Evolutionary conservation across 2,113 vertebrate species (phyloP), one percentile per base, ranked within the genome.

Genomic region (Peromyscus leucopus): DNA sequence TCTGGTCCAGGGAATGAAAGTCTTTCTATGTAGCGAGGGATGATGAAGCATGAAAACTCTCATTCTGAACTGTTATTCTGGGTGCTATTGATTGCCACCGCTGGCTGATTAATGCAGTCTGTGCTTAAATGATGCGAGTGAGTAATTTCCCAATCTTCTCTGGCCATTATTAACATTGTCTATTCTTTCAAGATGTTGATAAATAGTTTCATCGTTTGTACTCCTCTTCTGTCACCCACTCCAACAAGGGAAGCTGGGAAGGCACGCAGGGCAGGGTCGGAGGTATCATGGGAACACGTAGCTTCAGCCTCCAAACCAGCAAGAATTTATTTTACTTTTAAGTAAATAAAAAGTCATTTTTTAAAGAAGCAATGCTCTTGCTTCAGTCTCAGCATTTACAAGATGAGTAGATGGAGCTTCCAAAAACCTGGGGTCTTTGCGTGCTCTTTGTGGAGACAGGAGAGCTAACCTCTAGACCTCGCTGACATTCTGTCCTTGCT

Each of bases 391-490:
- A 91, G 7, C 19, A 33, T 83, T 93, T 93, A 51, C 57, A 88
- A 83, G 61, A 82, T 31, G 15, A 90, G 12, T 7, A 13, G 96
- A 36, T 21, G 92, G 17, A 95, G 10, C 51, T 61, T 63, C 15
- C 4, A 4, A 42, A 93, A 78, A 46, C 80, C 94, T 82, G 42
- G 90, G 36, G 91, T 48, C 36, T 80, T 88, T 80, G 55, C 48
- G 5, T 80, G 91, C 28, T 94, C 72, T 89, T 78, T 78, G 91
- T 59, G 61, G 48, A 96, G 57, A 72, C 5, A 91, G 39, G 79
- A n/a, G 93, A 75, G 74, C 74, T 71, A 63, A 75, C 28, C 75
- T 51, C 36, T n/a, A 31, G 1, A 33, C 42, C 17, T 91, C 78
- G 80, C 51, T 74, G 82, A 16, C 2, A 7, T 83, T 89, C n/a